Percentiles rank a stretch among this genome's conserved stretches.
phyloP scores from a whole-genome alignment of 1,140 invertebrate species.

The Helicorthomorpha holstii region DNA sequence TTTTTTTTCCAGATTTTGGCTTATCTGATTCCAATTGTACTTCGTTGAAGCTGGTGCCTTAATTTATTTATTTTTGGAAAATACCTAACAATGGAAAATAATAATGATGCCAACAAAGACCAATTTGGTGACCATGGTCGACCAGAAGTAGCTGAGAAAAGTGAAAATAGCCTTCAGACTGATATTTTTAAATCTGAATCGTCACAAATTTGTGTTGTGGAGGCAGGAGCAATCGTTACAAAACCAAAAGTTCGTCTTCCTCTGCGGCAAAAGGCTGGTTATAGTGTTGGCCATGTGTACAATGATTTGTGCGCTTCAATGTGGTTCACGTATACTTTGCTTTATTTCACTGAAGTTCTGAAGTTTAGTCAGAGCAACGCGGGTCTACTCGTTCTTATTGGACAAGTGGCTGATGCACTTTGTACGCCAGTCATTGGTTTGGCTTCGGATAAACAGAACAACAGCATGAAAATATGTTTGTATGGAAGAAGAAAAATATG shows the following conservation, averaged over 20 bases:
- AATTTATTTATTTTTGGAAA: too few relatives aligned
- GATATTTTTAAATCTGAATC: not conserved
- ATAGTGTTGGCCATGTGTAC: constrained; percentile 60
- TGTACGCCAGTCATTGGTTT: constrained; percentile 77
- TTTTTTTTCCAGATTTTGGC: too few relatives aligned
- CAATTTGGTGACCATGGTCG: too few relatives aligned
- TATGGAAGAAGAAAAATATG: constrained; percentile 77
- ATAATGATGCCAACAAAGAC: too few relatives aligned
- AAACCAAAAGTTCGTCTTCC: not conserved
- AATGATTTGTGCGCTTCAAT: constrained; percentile 92
- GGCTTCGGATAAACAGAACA: constrained; percentile 52
- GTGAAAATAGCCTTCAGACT: too few relatives aligned
- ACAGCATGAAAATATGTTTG: constrained; percentile 29
- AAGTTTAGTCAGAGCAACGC: constrained; percentile 53
- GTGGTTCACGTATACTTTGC: constrained; percentile 91
- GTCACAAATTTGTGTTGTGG: too few relatives aligned
- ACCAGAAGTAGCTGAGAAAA: too few relatives aligned
- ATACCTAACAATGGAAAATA: too few relatives aligned
- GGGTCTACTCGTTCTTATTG: constrained; percentile 61
- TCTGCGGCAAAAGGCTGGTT: not conserved
- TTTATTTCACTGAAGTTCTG: constrained; percentile 74
- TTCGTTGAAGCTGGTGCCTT: too few relatives aligned
- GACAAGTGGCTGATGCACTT: constrained; percentile 76
- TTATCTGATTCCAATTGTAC: too few relatives aligned
- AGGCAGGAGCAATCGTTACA: not conserved